phyloP scores from a whole-genome alignment of 1,140 invertebrate genomes.

The Acyrthosiphon pisum region DNA sequence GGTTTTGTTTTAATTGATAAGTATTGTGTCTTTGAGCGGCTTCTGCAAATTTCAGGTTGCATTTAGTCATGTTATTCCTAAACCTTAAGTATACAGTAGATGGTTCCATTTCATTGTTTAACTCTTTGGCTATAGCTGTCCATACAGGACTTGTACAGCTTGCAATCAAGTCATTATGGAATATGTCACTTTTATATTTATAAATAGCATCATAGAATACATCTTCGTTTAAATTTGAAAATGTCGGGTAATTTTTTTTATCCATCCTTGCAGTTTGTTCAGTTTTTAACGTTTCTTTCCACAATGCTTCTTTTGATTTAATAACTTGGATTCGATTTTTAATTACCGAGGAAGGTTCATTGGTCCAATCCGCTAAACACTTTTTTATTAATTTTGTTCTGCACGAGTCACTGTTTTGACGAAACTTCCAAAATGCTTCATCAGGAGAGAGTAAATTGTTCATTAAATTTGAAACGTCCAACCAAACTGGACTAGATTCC shows the following conservation, averaged over 20 bases:
- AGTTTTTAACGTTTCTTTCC: not conserved
- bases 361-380: slow-evolving; percentile 17
- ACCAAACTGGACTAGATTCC: slow-evolving; percentile 40
- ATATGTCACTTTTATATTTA: slow-evolving; percentile 46
- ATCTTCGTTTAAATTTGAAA: not conserved
- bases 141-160: slow-evolving; percentile 37
- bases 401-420: slow-evolving; percentile 30
- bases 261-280: not conserved
- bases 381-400: slow-evolving; percentile 33
- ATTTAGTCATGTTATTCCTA: slow-evolving; percentile 40
- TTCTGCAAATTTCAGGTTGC: slow-evolving; percentile 47
- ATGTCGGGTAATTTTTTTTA: not conserved
- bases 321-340: slow-evolving; percentile 37
- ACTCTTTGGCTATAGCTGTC: slow-evolving; percentile 26
- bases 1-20: slow-evolving; percentile 37
- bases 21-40: slow-evolving; percentile 39
- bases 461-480: slow-evolving; percentile 55
- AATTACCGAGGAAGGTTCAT: not conserved
- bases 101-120: slow-evolving; percentile 40
- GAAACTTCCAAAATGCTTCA: slow-evolving; percentile 52
- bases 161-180: slow-evolving; percentile 47
- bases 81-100: not conserved
- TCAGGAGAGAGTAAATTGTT: slow-evolving; percentile 33
- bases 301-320: not conserved
- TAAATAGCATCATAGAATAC: slow-evolving; percentile 45